Conservation (phyloP, 2,113 vertebrate genomes). For the Pelusios castaneus region DNA sequence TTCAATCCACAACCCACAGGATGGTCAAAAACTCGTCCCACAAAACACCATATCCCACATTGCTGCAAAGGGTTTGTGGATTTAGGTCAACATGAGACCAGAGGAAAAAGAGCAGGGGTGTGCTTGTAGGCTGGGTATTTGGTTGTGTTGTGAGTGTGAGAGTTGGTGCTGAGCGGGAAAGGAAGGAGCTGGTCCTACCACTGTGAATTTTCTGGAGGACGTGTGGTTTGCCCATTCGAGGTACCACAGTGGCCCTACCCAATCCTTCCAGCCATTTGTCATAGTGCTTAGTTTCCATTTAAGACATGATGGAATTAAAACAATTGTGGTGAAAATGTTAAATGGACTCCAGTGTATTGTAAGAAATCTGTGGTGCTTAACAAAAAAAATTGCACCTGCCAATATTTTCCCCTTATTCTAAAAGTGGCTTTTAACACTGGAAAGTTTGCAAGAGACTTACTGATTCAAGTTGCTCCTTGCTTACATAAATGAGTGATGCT, state of each 20-base stretch:
- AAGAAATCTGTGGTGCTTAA: constrained; percentile 23
- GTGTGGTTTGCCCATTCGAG: not conserved
- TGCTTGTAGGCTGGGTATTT: too few species aligned
- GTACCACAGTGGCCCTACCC: not conserved
- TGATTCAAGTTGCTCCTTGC: not conserved
- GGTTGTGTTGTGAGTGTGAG: not conserved
- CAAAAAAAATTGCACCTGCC: constrained; percentile 4
- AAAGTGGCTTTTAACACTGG: not conserved
- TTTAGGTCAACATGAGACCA: not conserved
- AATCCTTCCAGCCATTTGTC: not conserved
- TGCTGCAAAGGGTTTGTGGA: not conserved
- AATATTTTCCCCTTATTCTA: not conserved
- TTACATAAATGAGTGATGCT: not conserved
- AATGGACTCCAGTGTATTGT: constrained; percentile 28
- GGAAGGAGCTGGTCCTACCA: not conserved
- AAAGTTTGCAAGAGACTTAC: constrained; percentile 35
- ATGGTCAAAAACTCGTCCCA: not conserved
- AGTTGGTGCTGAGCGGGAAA: not conserved
- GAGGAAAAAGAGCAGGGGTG: not conserved
- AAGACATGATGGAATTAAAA: constrained; percentile 29
- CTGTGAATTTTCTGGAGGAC: not conserved
- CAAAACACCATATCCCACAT: not conserved
- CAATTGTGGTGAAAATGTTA: constrained; percentile 22
- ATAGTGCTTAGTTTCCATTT: not conserved
- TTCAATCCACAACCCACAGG: not conserved